Evolutionary conservation across 2,113 vertebrate genomes (phyloP), one percentile per base, ranked within the genome.

Genomic region (Anoura caudifer): DNA sequence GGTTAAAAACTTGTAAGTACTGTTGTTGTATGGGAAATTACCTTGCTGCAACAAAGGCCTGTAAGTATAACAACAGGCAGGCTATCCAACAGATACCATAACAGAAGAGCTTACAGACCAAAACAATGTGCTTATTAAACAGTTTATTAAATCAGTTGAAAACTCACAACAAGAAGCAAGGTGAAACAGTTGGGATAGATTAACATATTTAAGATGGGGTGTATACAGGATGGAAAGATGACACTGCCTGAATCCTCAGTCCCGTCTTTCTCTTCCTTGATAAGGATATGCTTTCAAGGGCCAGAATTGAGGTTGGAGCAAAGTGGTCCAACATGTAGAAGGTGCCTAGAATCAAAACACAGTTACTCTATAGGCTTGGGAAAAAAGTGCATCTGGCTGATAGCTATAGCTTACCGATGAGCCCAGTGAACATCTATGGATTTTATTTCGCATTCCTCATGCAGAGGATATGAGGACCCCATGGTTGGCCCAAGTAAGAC

Each of bases 1-100:
- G 17, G 22, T 81, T 81, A 81, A 97, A 93, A 90, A 61, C 47
- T 81, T 85, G 20, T 89, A 65, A 90, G 77, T 75, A 36, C 43
- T 43, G 26, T 31, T 54, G 9, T 91, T 79, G 17, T 54, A 10
- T 83, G 56, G 38, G 16, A 84, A 69, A 65, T 76, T 75, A n/a
- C 67, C n/a, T 91, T 85, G 67, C 56, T 63, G 22, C 6, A 15
- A 45, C 0, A 7, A 36, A 83, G 93, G 54, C 33, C 54, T 94
- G 0, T 63, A 69, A 93, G 52, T 63, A 33, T 16, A 72, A 5
- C 45, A n/a, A 50, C 16, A 85, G 56, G 24, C 52, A 50, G 26
- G 61, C 41, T 79, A 17, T 54, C 76, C 52, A 93, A 88, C n/a
- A 83, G 81, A 72, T 79, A 36, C 22, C 28, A 91, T 22, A 85